These are phyloP conservation scores for Perca flavescens DNA, from an alignment of 2,113 vertebrate species.

Conservation along the genomic window DNA sequence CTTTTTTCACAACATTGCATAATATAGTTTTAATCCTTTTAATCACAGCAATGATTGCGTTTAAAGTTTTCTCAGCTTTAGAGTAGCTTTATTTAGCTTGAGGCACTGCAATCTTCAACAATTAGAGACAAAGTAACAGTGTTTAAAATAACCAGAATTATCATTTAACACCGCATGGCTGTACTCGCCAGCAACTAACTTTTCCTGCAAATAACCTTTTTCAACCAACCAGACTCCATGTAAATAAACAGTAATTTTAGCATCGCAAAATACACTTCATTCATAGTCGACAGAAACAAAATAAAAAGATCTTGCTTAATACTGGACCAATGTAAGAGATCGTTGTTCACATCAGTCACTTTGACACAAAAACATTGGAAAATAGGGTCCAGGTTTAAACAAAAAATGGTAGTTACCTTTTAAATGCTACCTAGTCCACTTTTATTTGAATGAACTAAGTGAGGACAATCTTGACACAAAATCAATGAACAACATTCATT, in stretches of 20 bases:
- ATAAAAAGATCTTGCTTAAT: no score
- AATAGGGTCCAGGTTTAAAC: no score
- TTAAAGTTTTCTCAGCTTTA: slow-evolving; percentile 25
- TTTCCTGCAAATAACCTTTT: no score
- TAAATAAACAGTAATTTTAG: no score
- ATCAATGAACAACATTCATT: slow-evolving; percentile 15
- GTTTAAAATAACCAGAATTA: slow-evolving; percentile 2
- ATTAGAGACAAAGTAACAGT: slow-evolving; percentile 26
- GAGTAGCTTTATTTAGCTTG: background rate
- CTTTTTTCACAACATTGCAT: slow-evolving; percentile 33
- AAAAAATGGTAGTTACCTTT: no score
- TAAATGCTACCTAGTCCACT: background rate
- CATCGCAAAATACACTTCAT: no score
- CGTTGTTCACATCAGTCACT: no score
- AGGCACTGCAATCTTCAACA: slow-evolving; percentile 16
- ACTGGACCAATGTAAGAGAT: no score
- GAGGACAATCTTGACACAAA: slow-evolving; percentile 1
- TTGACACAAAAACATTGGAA: no score
- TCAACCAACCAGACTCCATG: background rate
- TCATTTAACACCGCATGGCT: background rate
- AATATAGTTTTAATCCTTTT: background rate
- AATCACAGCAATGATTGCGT: slow-evolving; percentile 11
- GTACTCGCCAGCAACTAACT: no score
- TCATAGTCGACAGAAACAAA: no score
- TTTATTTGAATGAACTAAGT: background rate